Evolutionary conservation across 2,888 invertebrate species (phyloP), one percentile per base, ranked within the genome.

Genomic region (Heliconius cydno): DNA sequence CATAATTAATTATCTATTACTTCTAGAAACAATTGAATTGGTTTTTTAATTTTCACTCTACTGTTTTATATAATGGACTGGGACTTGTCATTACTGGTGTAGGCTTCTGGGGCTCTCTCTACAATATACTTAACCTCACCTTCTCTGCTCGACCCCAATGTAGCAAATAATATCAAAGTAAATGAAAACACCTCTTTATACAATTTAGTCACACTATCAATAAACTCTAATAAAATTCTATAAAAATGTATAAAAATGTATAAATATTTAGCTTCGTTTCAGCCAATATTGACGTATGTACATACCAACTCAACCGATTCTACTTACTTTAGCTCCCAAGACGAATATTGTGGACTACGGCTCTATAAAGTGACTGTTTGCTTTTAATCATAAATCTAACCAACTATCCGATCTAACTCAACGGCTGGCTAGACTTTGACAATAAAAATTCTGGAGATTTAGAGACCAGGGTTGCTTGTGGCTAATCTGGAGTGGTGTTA

Each of bases 381-480:
- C 41, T 63, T 65, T 77, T 52, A 65, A 77, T 80, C 73, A 77
- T 80, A 77, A 77, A 80, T 80, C 63, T 77, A 71, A 72, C 63
- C 28, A 72, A 72, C 71, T 65, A 63, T 71, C 71, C 52, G 65
- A 60, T 77, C 65, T 72, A 72, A 77, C 77, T 72, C 79, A 76
- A 79, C 76, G 79, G 41, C 78, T 78, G 80, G 76, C 80, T 80
- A 78, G 68, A 78, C 78, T 76, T 76, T 65, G 68, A 78, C 83
- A 82, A 83, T 84, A 83, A 84, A 84, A 84, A 84, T 85, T 84
- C 86, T 87, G 87, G 88, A 89, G 87, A 85, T 77, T 80, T 86
- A 91, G 91, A 91, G 92, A 76, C 80, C 85, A 92, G 92, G 92
- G 92, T 46, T 92, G 90, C 22, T 86, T 71, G 60, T 71, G 28